These are phyloP conservation scores for Nowickia ferox DNA, from an alignment of 2,888 invertebrate species.

Conservation along the genomic window DNA sequence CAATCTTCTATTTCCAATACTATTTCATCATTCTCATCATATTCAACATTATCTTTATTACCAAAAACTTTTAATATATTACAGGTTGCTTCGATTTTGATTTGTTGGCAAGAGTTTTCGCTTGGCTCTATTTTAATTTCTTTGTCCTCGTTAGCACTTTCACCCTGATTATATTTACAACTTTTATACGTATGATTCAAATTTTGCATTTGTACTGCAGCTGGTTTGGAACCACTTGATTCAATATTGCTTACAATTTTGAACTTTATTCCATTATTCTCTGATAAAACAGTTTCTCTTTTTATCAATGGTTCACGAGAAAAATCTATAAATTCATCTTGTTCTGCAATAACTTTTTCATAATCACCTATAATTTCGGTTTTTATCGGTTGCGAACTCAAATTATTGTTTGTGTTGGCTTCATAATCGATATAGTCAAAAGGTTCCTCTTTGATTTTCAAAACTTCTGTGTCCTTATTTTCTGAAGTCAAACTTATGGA, in stretches of 20 bases:
- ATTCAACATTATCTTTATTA: not conserved
- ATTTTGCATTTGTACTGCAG: too few relatives aligned
- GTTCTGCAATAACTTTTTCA: too few relatives aligned
- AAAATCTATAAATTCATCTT: too few relatives aligned
- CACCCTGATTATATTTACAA: too few relatives aligned
- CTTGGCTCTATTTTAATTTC: not conserved
- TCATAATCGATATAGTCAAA: not conserved
- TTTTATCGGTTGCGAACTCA: not conserved
- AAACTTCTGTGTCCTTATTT: not conserved
- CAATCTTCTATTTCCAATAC: slow-evolving; percentile 24
- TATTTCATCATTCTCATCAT: not conserved
- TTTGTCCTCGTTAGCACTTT: not conserved
- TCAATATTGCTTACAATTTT: too few relatives aligned
- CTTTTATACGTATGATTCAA: too few relatives aligned
- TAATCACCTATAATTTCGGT: not conserved
- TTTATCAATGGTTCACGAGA: not conserved
- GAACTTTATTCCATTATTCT: not conserved
- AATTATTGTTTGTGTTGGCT: not conserved
- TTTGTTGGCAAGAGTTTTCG: not conserved
- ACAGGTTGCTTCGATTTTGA: not conserved
- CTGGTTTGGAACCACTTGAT: too few relatives aligned
- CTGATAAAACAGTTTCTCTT: not conserved
- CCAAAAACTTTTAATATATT: not conserved
- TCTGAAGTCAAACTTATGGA: not conserved
- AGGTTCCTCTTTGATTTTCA: not conserved